These are phyloP conservation scores for Sigmodon hispidus DNA, from an alignment of 2,113 vertebrate species.

Conservation along the genomic window DNA sequence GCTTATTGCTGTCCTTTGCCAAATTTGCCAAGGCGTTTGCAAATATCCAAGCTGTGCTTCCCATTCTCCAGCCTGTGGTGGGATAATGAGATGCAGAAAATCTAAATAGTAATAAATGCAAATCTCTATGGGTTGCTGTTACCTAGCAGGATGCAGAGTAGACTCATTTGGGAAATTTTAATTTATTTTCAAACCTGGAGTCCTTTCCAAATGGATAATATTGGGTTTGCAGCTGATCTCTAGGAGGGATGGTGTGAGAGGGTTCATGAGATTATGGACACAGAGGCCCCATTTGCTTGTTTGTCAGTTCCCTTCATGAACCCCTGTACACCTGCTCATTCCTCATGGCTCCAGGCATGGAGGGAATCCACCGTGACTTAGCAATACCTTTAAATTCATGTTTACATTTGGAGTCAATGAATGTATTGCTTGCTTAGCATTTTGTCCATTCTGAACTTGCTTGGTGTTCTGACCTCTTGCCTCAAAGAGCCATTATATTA, in stretches of 20 bases:
- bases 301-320: background rate
- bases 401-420: constrained; percentile 17
- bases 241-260: background rate
- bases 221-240: background rate
- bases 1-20: constrained; percentile 2
- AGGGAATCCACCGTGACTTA: background rate
- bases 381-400: background rate
- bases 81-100: constrained; percentile 10
- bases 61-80: constrained; percentile 24
- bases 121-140: background rate
- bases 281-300: background rate
- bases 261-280: background rate
- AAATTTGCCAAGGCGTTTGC: constrained; percentile 53
- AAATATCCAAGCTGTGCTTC: constrained; percentile 59
- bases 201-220: background rate
- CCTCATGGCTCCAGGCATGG: background rate
- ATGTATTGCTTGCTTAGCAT: background rate
- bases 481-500: background rate
- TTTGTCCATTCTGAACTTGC: background rate
- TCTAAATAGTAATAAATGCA: constrained; percentile 30
- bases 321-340: background rate
- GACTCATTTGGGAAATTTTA: constrained; percentile 34
- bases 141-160: constrained; percentile 18
- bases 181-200: constrained; percentile 52
- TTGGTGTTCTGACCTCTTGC: background rate